Evolutionary conservation across 2,113 vertebrate species (phyloP), one percentile per base, ranked within the genome.

Genomic region (Mustela lutreola): DNA sequence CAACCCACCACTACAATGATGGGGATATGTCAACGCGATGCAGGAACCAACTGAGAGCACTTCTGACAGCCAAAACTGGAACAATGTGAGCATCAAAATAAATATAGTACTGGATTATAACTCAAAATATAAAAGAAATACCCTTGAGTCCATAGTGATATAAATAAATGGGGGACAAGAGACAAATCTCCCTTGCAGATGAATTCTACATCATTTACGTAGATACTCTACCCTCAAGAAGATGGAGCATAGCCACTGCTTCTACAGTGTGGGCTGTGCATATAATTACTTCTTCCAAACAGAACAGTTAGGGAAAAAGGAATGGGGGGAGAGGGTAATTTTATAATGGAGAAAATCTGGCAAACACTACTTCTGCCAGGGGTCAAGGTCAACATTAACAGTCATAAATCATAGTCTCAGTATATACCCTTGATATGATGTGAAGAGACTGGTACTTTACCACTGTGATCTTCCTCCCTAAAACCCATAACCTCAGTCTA

Each of bases 71-170:
- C 60, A 83, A 84, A 89, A 89, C 1, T 60, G 39, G 60, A 92
- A 95, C n/a, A 91, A 87, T 62, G 5, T 87, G 62, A 82, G 67
- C 65, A 97, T 65, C 50, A 71, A 89, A 85, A 84, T 67, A 84
- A 84, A 84, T 60, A 67, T 6, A 62, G 10, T 58, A 80, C 22
- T 84, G 21, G 39, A 85, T 81, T 97, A 89, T 76, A 97, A 92
- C 21, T 39, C n/a, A 80, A 82, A 81, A 8, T 91, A 67, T 63
- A 81, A 73, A 90, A 90, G 53, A 78, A 90, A 91, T 62, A 84
- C 36, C 31, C 21, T 16, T 58, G 65, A 82, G 16, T 65, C 42
- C 18, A 83, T 19, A 93, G 7, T 90, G 24, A 89, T 39, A 71
- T 78, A 80, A 71, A 50, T 60, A 87, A 92, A 76, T 58, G 62